Evolutionary conservation across 2,888 invertebrate genomes (phyloP).

Genomic region (Monochamus alternatus): DNA sequence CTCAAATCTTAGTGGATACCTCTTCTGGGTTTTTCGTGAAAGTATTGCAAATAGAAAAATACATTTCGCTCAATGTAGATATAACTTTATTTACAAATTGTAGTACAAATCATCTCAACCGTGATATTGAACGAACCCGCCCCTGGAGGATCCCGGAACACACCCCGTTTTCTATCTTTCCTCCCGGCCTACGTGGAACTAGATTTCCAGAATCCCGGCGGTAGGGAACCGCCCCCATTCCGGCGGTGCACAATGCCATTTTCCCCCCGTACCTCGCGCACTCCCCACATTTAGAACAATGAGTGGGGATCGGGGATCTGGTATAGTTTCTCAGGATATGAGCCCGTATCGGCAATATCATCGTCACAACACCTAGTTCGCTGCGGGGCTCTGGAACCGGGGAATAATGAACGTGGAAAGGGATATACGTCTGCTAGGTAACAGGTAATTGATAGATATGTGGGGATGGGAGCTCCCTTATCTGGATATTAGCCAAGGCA

Average conservation of each 20-base stretch:
- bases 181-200: constrained; percentile 12
- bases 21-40: no score
- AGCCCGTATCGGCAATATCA: constrained; percentile 26
- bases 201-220: constrained; percentile 13
- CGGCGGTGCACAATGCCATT: constrained; percentile 20
- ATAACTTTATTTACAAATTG: no score
- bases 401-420: constrained; percentile 20
- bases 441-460: background rate
- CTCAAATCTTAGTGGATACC: no score
- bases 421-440: background rate
- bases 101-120: no score
- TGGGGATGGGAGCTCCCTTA: background rate
- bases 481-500: no score
- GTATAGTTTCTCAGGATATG: constrained; percentile 31
- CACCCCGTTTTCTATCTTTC: background rate
- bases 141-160: no score
- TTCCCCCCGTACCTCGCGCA: background rate
- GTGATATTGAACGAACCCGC: no score
- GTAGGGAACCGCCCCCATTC: background rate
- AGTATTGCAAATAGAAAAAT: no score
- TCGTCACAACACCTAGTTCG: constrained; percentile 28
- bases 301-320: constrained; percentile 1
- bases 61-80: no score
- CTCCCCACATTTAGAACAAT: constrained; percentile 8
- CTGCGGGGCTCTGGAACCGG: constrained; percentile 10